These are phyloP conservation scores for Pocillopora damicornis DNA, from an alignment of 64 coral and sea anemone species.

Conservation along the genomic window DNA sequence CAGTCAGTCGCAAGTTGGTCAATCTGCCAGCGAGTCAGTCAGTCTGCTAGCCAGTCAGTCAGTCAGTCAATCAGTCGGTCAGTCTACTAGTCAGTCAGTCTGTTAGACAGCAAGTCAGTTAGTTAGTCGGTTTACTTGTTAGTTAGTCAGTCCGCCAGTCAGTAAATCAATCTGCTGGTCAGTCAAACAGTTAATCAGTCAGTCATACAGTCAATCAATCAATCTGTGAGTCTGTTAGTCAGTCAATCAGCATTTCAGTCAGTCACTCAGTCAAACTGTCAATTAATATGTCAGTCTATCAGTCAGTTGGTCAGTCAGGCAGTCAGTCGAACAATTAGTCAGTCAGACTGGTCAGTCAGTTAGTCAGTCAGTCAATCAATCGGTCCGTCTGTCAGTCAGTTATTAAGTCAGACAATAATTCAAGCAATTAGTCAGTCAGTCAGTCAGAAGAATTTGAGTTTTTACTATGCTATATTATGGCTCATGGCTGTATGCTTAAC, in stretches of 20 bases:
- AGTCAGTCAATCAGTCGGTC: too few species aligned
- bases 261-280: not conserved
- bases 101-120: too few species aligned
- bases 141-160: too few species aligned
- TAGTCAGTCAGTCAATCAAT: not conserved
- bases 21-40: too few species aligned
- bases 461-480: not conserved
- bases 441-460: not conserved
- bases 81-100: too few species aligned
- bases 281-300: not conserved
- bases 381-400: not conserved
- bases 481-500: constrained; percentile 14
- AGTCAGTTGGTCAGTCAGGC: not conserved
- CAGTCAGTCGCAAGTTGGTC: too few species aligned
- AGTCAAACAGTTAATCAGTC: not conserved
- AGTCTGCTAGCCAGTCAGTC: too few species aligned
- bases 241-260: not conserved
- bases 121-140: too few species aligned
- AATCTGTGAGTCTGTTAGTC: not conserved
- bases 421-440: constrained; percentile 5
- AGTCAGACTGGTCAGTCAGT: not conserved
- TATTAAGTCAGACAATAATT: not conserved
- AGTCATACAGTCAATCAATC: not conserved
- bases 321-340: not conserved
- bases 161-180: too few species aligned